Evolutionary conservation across 2,888 invertebrate genomes (phyloP).

Genomic region (Acanthosoma haemorrhoidale): DNA sequence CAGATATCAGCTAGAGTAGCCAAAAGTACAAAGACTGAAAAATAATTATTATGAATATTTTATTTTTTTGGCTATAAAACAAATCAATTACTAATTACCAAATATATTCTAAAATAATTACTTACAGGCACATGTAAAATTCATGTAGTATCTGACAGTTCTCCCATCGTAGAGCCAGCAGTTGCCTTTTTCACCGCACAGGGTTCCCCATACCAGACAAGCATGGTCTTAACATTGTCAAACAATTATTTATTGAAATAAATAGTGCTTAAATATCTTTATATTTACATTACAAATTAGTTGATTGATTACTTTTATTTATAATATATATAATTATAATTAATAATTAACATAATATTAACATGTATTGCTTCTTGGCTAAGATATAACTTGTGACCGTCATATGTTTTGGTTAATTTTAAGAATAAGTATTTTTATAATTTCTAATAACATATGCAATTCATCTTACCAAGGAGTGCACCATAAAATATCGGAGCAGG

Average conservation of each 20-base stretch:
- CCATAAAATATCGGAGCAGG: constrained; percentile 50
- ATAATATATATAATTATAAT: too few species aligned
- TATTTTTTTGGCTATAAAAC: not conserved
- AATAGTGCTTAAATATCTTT: not conserved
- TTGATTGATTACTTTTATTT: too few species aligned
- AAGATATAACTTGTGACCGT: too few species aligned
- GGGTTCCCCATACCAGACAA: constrained; percentile 48
- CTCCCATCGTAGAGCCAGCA: constrained; percentile 49
- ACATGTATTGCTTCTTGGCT: too few species aligned
- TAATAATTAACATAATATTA: too few species aligned
- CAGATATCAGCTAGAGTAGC: constrained; percentile 45
- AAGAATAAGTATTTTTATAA: too few species aligned
- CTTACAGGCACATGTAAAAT: constrained; percentile 44
- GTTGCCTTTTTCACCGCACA: constrained; percentile 46
- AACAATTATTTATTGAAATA: too few species aligned
- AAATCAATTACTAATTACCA: not conserved
- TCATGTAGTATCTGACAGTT: constrained; percentile 44
- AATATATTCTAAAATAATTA: not conserved
- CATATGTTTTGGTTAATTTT: too few species aligned
- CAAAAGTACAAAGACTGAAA: constrained; percentile 43
- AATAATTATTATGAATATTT: not conserved
- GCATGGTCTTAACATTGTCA: constrained; percentile 47
- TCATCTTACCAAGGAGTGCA: constrained; percentile 44
- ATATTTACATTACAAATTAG: too few species aligned
- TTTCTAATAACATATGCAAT: too few species aligned